Base-by-base conservation (phyloP, 2,797 vertebrate species). In the Sebastes kiyomatsui region DNA sequence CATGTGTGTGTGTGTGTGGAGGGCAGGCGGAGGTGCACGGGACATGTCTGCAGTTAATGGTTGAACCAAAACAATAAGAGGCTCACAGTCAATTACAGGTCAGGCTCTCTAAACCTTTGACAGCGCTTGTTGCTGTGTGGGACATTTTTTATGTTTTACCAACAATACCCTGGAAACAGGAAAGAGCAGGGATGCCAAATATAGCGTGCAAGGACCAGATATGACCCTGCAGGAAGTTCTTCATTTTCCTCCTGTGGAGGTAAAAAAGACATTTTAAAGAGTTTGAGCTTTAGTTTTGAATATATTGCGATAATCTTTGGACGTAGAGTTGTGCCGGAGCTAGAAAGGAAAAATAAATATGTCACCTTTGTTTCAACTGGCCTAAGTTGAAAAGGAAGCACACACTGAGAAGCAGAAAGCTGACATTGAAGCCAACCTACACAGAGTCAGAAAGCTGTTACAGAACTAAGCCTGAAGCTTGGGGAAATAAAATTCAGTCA, bases 141-240 rank as follows among this genome's bases (percentile, higher is more conserved):
- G 67, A 78, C 70, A 16, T 33, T 67, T 73, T 88, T 90, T 35
- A 25, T 83, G 80, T 81, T 90, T 72, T n/a, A 59, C 32, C 87
- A 90, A 87, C 87, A 93, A 80, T 27, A 77, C 30, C 27, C 46
- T 75, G 46, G 79, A 90, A 90, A 88, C 84, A 88, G 87, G 88
- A 89, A 91, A 62, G 65, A 59, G 9, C 46, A 42, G 35, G 13
- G 49, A 75, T 0, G 64, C 54, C 84, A 67, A 75, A 74, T 82
- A 88, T 76, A 86, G 80, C 67, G 30, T 69, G 55, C 25, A 7
- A 77, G 32, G 61, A 71, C 30, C 64, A 79, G 64, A 80, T 75
- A 66, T 28, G 80, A 83, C 49, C 25, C 69, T 23, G 32, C 71
- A 81, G 81, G 81, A 88, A 82, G 71, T 69, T 55, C 67, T 70